These are phyloP conservation scores for Aricia artaxerxes DNA, from an alignment of 2,888 invertebrate genomes.

Conservation along the genomic window DNA sequence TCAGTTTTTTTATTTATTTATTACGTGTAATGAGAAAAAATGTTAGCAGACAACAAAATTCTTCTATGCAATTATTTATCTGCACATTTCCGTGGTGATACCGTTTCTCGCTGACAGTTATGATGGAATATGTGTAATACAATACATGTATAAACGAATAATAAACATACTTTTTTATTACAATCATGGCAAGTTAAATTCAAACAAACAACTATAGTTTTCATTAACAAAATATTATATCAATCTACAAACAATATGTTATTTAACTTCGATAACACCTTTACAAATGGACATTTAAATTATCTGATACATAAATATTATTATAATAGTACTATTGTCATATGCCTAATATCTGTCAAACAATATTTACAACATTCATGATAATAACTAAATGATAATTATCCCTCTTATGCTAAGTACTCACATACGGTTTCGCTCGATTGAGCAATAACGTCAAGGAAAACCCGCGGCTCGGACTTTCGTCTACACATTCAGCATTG, in stretches of 20 bases:
- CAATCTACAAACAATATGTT: background rate
- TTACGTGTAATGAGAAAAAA: background rate
- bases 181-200: slow-evolving; percentile 20
- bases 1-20: background rate
- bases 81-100: background rate
- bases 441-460: too few species aligned
- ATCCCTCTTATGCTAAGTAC: too few species aligned
- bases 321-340: background rate
- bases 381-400: background rate
- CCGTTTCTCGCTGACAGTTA: background rate
- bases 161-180: background rate
- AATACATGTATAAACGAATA: background rate
- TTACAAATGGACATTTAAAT: background rate
- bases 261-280: background rate
- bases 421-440: too few species aligned
- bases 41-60: background rate
- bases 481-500: too few species aligned
- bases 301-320: background rate
- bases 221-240: background rate
- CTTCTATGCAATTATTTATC: background rate
- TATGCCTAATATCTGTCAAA: background rate
- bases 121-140: background rate
- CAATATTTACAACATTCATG: background rate
- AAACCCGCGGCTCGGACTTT: too few species aligned
- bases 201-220: background rate